Percentiles rank a stretch among this genome's conserved stretches.
These are phyloP conservation scores for Trachops cirrhosus DNA, from an alignment of 2,797 vertebrate species.

Conservation along the genomic window DNA sequence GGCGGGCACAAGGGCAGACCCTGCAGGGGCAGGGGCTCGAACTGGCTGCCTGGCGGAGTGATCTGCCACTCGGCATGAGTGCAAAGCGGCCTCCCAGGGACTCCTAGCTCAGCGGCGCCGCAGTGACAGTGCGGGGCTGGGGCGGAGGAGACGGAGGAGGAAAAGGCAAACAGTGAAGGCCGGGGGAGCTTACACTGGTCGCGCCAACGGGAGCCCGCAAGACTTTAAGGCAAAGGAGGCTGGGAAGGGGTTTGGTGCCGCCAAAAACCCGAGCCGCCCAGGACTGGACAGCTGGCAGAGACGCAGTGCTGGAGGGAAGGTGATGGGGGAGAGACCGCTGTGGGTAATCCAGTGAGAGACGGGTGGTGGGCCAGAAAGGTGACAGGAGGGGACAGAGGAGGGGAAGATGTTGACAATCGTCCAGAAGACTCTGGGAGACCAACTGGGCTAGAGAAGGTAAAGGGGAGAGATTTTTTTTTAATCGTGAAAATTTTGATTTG, in stretches of 20 bases:
- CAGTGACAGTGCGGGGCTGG: not conserved
- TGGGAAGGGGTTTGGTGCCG: not conserved
- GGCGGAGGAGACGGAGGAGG: not conserved
- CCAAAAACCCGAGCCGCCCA: not conserved
- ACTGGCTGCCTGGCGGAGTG: not conserved
- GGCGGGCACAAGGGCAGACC: not conserved
- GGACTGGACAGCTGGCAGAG: not conserved
- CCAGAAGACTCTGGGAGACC: not conserved
- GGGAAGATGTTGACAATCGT: not conserved
- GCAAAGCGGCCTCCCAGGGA: not conserved
- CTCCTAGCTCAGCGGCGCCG: accelerated
- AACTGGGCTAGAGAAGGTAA: not conserved
- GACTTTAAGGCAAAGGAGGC: not conserved
- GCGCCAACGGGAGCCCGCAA: not conserved
- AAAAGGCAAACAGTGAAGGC: not conserved
- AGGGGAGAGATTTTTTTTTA: not conserved
- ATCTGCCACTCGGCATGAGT: not conserved
- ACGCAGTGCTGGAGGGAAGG: not conserved
- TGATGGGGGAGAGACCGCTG: not conserved
- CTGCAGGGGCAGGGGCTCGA: accelerated
- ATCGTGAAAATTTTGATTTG: not conserved
- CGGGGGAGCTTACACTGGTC: not conserved
- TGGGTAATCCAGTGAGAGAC: not conserved
- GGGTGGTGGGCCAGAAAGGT: not conserved
- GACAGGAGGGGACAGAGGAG: not conserved